A percentile compares a stretch with the other conserved stretches of the same genome.
phyloP scores from a whole-genome alignment of 2,113 vertebrate species.

The Macrotus californicus region DNA sequence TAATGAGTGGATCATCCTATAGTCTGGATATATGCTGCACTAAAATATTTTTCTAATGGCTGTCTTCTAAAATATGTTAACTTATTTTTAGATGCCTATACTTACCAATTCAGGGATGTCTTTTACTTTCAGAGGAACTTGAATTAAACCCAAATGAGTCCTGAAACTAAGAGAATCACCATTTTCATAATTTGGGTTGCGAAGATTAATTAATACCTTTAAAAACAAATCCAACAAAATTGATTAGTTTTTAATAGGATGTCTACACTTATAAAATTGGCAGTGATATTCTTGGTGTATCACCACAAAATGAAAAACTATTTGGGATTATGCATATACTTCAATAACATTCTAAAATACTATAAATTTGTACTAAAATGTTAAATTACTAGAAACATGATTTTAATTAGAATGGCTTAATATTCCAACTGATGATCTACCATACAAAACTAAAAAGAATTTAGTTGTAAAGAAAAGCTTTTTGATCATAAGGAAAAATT shows the following conservation, averaged over 20 bases:
- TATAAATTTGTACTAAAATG: slow-evolving; percentile 1
- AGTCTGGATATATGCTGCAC: not conserved
- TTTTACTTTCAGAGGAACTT: slow-evolving; percentile 90
- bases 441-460: not conserved
- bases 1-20: not conserved
- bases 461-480: slow-evolving; percentile 13
- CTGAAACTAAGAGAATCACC: slow-evolving; percentile 86
- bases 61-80: not conserved
- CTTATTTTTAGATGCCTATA: not conserved
- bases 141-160: slow-evolving; percentile 95
- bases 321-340: not conserved
- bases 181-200: slow-evolving; percentile 93
- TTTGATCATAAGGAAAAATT: not conserved
- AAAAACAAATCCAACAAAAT: slow-evolving; percentile 70
- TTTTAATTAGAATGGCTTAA: not conserved
- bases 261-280: slow-evolving; percentile 23
- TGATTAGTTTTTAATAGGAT: slow-evolving; percentile 47
- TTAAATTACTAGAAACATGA: not conserved
- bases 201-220: slow-evolving; percentile 93
- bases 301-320: slow-evolving; percentile 16
- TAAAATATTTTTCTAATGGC: slow-evolving; percentile 3
- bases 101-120: slow-evolving; percentile 92
- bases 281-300: slow-evolving; percentile 29
- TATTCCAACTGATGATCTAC: not conserved
- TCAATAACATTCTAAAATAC: not conserved